These are phyloP conservation scores for Turdus rufiventris DNA, from an alignment of 2,113 vertebrate species.

Conservation along the genomic window DNA sequence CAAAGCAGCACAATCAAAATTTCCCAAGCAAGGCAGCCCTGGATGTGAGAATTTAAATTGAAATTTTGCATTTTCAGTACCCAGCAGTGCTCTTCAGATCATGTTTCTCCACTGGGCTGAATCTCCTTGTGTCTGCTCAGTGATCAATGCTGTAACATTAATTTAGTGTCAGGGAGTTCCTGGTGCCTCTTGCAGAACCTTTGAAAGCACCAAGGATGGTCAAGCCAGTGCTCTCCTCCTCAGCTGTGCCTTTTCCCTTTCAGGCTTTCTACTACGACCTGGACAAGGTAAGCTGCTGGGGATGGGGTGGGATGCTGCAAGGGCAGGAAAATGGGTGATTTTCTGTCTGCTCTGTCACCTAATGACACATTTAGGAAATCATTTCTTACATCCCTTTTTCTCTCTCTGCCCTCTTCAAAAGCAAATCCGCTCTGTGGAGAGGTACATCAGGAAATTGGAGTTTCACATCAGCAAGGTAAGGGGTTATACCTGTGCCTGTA, in stretches of 20 bases:
- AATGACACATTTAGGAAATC: neutral
- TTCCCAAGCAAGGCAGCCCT: neutral
- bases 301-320: neutral
- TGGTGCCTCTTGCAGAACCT: neutral
- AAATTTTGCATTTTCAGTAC: neutral
- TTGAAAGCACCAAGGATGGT: accelerated
- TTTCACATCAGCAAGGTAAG: slow-evolving; percentile 96
- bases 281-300: slow-evolving; percentile 82
- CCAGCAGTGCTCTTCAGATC: neutral
- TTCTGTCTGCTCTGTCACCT: neutral
- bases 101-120: neutral
- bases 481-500: neutral
- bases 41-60: neutral
- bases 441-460: slow-evolving; percentile 88
- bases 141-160: no score
- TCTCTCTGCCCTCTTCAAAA: slow-evolving; percentile 48
- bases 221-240: neutral
- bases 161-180: neutral
- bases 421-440: slow-evolving; percentile 90
- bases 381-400: neutral
- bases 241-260: slow-evolving; percentile 28
- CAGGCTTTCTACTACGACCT: slow-evolving; percentile 96
- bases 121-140: neutral
- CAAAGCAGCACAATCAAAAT: neutral
- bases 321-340: neutral